Conservation (phyloP, 2,888 invertebrate genomes). For the Dynastes grantii region DNA sequence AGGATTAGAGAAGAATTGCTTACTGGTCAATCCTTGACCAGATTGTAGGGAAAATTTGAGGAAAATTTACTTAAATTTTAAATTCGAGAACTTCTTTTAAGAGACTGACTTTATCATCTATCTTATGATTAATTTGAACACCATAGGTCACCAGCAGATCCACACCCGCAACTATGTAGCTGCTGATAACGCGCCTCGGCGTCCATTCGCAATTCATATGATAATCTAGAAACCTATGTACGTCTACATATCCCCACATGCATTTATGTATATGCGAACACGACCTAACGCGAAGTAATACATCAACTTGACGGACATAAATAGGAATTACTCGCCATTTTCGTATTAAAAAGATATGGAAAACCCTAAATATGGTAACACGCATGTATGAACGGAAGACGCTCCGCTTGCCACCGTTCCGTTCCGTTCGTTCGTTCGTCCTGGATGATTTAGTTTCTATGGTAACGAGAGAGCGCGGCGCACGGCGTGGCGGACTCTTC, state of each 20-base stretch:
- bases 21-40: no score
- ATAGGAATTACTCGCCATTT: slow-evolving; percentile 57
- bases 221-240: slow-evolving; percentile 10
- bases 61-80: no score
- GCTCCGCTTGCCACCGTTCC: not conserved
- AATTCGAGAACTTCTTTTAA: no score
- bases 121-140: no score
- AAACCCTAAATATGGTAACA: slow-evolving; percentile 59
- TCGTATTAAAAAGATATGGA: slow-evolving; percentile 51
- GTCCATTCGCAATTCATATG: not conserved
- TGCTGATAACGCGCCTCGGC: not conserved
- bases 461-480: slow-evolving; percentile 6
- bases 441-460: slow-evolving; percentile 35
- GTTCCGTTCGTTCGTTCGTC: not conserved
- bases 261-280: slow-evolving; percentile 12
- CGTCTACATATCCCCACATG: not conserved
- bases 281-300: slow-evolving; percentile 47
- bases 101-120: no score
- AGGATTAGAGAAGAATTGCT: no score
- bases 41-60: no score
- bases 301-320: slow-evolving; percentile 57
- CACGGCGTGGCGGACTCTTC: not conserved
- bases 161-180: no score
- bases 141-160: no score
- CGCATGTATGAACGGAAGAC: slow-evolving; percentile 54